These are phyloP conservation scores for Seriola dumerili DNA, from an alignment of 2,113 vertebrate genomes.

Conservation along the genomic window DNA sequence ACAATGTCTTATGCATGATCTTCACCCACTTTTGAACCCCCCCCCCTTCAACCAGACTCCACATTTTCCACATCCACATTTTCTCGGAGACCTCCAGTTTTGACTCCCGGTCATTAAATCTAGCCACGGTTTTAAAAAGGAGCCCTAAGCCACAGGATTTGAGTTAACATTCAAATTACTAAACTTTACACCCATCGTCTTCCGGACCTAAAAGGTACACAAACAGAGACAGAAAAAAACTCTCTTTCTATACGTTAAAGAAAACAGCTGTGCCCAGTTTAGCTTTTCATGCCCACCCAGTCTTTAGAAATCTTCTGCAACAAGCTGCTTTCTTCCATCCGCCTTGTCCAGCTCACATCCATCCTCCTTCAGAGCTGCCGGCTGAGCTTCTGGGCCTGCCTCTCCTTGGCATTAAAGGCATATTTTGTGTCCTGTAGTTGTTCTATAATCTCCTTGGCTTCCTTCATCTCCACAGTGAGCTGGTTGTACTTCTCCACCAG, in stretches of 20 bases:
- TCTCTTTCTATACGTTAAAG: constrained; percentile 35
- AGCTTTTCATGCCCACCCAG: constrained; percentile 50
- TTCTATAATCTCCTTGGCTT: constrained; percentile 87
- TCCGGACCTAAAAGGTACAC: constrained; percentile 49
- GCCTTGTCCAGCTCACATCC: constrained; percentile 19
- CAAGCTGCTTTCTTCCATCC: neutral
- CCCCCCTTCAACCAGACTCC: constrained; percentile 29
- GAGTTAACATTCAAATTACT: constrained; percentile 71
- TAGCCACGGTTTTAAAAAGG: constrained; percentile 65
- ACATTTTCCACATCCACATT: constrained; percentile 63
- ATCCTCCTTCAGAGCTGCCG: constrained; percentile 83
- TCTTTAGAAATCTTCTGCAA: constrained; percentile 41
- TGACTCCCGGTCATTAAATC: constrained; percentile 63
- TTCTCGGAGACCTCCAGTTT: constrained; percentile 47
- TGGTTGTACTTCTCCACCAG: constrained; percentile 88
- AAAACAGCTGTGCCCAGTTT: constrained; percentile 59
- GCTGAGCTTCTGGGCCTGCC: constrained; percentile 92
- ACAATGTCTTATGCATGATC: constrained; percentile 21
- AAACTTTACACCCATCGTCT: constrained; percentile 52
- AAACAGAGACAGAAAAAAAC: constrained; percentile 33
- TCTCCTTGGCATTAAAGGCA: constrained; percentile 89
- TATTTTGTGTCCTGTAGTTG: constrained; percentile 88
- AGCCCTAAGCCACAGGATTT: constrained; percentile 64
- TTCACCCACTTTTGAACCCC: constrained; percentile 21
- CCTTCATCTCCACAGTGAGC: constrained; percentile 86